A percentile compares a stretch with the other conserved stretches of the same genome.
Conservation (phyloP, 2,113 vertebrate genomes). For the Ranitomeya imitator region DNA sequence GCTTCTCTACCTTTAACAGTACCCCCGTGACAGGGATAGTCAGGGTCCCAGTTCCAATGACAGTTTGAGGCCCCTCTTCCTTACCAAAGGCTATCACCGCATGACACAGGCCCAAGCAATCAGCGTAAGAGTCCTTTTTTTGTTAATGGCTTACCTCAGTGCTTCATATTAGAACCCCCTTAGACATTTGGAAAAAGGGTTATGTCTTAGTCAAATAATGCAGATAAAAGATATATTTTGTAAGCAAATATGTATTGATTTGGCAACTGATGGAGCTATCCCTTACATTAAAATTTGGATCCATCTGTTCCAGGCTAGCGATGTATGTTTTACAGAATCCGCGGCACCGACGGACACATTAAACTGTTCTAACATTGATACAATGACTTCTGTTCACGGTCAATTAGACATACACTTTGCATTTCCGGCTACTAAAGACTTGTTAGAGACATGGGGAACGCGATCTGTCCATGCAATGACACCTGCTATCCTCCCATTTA, state of each 20-base stretch:
- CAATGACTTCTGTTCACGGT: slow-evolving; percentile 9
- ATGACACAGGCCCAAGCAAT: no score
- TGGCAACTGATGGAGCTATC: not conserved
- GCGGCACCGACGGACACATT: not conserved
- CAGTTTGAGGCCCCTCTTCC: no score
- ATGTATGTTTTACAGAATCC: not conserved
- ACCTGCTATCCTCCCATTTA: slow-evolving; percentile 27
- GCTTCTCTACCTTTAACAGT: no score
- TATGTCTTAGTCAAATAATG: no score
- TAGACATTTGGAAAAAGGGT: no score
- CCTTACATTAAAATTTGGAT: not conserved
- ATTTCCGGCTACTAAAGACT: slow-evolving; percentile 12
- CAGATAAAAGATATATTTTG: not conserved
- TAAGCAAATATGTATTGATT: not conserved
- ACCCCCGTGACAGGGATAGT: no score
- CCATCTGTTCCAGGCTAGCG: not conserved
- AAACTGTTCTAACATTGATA: not conserved
- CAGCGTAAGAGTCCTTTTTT: no score
- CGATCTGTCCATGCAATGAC: not conserved
- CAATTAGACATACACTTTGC: slow-evolving; percentile 3
- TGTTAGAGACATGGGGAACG: not conserved
- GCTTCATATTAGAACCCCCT: no score
- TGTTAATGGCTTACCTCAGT: no score
- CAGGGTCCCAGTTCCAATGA: no score
- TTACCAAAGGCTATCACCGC: no score